Evolutionary conservation across 2,888 invertebrate genomes (phyloP).

Genomic region (Patella ulyssiponensis): DNA sequence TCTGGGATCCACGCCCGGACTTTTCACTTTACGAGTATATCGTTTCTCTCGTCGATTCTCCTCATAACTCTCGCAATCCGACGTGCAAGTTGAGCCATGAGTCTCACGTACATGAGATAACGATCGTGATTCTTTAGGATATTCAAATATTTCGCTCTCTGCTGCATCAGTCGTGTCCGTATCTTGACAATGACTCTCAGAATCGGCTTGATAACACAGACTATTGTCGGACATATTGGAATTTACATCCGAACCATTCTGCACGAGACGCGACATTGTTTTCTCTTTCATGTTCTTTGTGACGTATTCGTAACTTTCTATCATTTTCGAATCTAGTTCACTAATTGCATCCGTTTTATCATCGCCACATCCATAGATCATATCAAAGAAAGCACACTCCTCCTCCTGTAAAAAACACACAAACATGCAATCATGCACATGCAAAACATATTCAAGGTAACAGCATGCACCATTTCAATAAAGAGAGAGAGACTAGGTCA

Average conservation of each 20-base stretch:
- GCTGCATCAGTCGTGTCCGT: neutral
- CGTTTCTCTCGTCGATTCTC: neutral
- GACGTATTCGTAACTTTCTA: neutral
- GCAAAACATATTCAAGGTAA: neutral
- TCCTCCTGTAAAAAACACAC: neutral
- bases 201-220: neutral
- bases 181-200: neutral
- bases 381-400: conserved; percentile 20
- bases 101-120: neutral
- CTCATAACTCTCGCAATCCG: neutral
- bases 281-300: neutral
- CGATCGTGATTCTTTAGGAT: neutral
- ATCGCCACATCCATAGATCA: conserved; percentile 8
- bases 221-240: neutral
- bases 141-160: neutral
- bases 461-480: too few species aligned
- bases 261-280: neutral
- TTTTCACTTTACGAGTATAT: neutral
- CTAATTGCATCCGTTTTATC: neutral
- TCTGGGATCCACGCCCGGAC: neutral
- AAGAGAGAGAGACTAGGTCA: too few species aligned
- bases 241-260: neutral
- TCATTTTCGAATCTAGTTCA: neutral
- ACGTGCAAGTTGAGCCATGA: neutral
- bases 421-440: conserved; percentile 13